Evolutionary conservation across 1,140 invertebrate genomes (phyloP), one percentile per base, ranked within the genome.

Genomic region (Pogonognathellus flavescens): DNA sequence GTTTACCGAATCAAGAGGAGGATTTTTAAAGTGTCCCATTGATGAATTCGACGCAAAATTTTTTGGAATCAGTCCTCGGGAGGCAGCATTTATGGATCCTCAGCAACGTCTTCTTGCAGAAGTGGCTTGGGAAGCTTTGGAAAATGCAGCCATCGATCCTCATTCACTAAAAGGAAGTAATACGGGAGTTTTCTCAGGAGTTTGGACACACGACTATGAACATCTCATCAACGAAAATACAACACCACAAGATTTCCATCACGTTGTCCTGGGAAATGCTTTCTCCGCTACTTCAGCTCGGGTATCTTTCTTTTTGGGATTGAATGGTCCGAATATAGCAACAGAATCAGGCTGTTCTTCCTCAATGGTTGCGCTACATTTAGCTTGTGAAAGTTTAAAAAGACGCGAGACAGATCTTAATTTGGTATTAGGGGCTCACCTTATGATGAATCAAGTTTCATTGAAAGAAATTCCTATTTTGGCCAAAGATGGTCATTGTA

Each of bases 81-180:
- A 66, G 25, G 60, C 60, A 13, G 13, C 8, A 25, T 66, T 66
- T 25, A 66, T 66, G 60, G 60, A 66, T 11, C 60, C 60, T 6
- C 60, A 66, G 8, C 60, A 66, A 66, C 9, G 60, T 5, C 60
- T 66, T 31, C 22, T 66, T 0, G 20, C 22, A 11, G 60, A 66
- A 66, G 60, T 66, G 22, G 60, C 60, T 25, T 66, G 60, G 60
- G 60, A 66, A 66, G 22, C 62, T 14, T 13, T 66, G 9, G 62
- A 66, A 66, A 66, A 66, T 14, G 62, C 62, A 14, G 62, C 62
- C 0, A 66, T 66, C 1, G 25, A 66, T 66, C 62, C 62, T 11
- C 62, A 25, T 0, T 66, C 62, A 25, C 20, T 66, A 14, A 66
- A 66, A 14, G 62, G 62, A 31, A 66, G 62, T 10, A 66, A 20